phyloP scores from a whole-genome alignment of 2,113 vertebrate species.

The Oncorhynchus tshawytscha region DNA sequence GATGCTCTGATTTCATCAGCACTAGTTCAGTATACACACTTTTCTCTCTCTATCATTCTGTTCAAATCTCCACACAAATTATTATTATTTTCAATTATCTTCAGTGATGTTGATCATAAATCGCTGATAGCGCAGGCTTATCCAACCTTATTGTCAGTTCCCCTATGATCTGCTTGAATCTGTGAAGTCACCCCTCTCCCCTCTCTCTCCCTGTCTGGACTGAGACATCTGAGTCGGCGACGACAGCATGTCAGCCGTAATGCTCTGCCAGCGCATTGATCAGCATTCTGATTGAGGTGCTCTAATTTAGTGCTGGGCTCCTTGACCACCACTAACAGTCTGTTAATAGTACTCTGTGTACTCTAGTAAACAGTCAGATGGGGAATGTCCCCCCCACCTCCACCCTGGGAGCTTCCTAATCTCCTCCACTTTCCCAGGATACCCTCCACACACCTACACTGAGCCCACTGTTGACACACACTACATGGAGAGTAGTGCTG shows the following conservation, averaged over 20 bases:
- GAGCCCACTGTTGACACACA: slow-evolving; percentile 33
- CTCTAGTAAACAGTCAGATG: slow-evolving; percentile 23
- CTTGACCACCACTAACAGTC: slow-evolving; percentile 23
- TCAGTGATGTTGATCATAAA: background rate
- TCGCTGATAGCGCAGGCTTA: background rate
- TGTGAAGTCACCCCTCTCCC: slow-evolving; percentile 25
- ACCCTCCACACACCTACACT: background rate
- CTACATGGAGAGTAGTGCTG: background rate
- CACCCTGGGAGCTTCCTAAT: slow-evolving; percentile 51
- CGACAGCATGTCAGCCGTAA: slow-evolving; percentile 14
- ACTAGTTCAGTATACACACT: background rate
- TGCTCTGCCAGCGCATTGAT: background rate
- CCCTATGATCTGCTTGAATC: background rate
- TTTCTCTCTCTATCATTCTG: background rate
- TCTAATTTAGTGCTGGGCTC: slow-evolving; percentile 26
- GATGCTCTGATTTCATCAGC: background rate
- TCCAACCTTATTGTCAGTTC: slow-evolving; percentile 16
- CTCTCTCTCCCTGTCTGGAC: slow-evolving; percentile 3
- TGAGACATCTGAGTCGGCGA: slow-evolving; percentile 28
- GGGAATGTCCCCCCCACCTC: slow-evolving; percentile 16
- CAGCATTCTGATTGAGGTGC: slow-evolving; percentile 18
- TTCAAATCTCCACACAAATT: background rate
- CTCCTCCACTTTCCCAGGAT: slow-evolving; percentile 10
- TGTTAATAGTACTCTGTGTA: slow-evolving; percentile 33
- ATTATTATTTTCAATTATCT: background rate